These are phyloP conservation scores for Frieseomelitta varia DNA, from an alignment of 1,140 invertebrate genomes.

Conservation along the genomic window DNA sequence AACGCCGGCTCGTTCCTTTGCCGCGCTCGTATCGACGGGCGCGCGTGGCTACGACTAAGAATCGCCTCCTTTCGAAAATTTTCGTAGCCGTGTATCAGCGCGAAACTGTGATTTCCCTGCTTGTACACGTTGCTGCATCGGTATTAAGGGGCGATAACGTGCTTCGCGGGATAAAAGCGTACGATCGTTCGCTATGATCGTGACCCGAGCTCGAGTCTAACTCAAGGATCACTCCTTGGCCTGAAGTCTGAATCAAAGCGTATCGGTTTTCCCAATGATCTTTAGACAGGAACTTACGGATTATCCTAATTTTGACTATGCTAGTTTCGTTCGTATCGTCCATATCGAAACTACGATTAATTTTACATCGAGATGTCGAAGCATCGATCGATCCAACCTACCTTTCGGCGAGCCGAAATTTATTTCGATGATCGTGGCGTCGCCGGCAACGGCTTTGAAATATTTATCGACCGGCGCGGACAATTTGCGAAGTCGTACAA, in stretches of 20 bases:
- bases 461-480: not conserved
- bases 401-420: not conserved
- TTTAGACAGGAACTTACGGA: not conserved
- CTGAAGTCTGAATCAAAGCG: no score
- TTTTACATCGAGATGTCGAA: not conserved
- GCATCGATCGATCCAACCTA: not conserved
- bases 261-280: not conserved
- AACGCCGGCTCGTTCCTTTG: not conserved
- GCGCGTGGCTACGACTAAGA: not conserved
- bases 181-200: not conserved
- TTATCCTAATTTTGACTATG: not conserved
- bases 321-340: no score
- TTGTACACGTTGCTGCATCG: not conserved
- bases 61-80: conserved; percentile 14
- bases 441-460: not conserved
- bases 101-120: not conserved
- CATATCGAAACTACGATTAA: not conserved
- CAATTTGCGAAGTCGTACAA: not conserved
- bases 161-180: not conserved
- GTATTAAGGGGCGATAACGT: not conserved
- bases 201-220: no score
- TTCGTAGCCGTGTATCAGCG: not conserved
- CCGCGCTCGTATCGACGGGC: not conserved
- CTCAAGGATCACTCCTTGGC: not conserved
- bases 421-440: not conserved